Base-by-base conservation (phyloP, 2,888 invertebrate species). In the Oxyscelio sp. region DNA sequence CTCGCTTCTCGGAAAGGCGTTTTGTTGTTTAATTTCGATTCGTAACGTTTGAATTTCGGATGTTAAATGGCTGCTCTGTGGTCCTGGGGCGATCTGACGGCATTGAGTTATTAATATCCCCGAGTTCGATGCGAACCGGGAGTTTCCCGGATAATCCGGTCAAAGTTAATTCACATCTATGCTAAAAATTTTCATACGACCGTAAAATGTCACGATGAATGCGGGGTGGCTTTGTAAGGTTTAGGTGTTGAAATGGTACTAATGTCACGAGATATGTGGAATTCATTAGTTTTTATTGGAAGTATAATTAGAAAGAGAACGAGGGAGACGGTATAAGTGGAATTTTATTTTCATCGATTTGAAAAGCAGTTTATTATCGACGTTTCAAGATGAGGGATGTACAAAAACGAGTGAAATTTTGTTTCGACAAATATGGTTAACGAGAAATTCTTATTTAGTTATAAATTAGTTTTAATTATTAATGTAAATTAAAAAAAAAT, bases 201-300 rank as follows among this genome's bases (percentile, higher is more conserved):
- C 50, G 13, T 56, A 58, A 70, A 61, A 63, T 38, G 50, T 70
- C 34, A 27, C 22, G 52, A 1, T 22, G 27, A 43, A 22, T 43
- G 43, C 43, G 22, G 48, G 52, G 27, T 5, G 1, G 61, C 34
- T 34, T 34, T 34, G 34, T 34, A 9, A 4, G 34, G 2, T 9
- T 9, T 34, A 70, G 70, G 68, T 59, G 78, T 61, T 77, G 77
- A 77, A 77, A 68, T 38, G 52, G 45, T 61, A 27, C 27, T 65
- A 65, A 66, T 61, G 61, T 59, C 15, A 45, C 15, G 31, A 24
- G 45, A 70, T 71, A 58, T 71, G 48, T 79, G 71, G 71, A 79
- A 79, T 79, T 71, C 38, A 43, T 50, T 65, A 58, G 40, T 31
- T 56, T 65, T 79, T 71, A 65, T 79, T 70, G 50, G 65, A 79